These are phyloP conservation scores for Drosophila bocqueti DNA, from an alignment of 1,140 invertebrate species.

Conservation along the genomic window DNA sequence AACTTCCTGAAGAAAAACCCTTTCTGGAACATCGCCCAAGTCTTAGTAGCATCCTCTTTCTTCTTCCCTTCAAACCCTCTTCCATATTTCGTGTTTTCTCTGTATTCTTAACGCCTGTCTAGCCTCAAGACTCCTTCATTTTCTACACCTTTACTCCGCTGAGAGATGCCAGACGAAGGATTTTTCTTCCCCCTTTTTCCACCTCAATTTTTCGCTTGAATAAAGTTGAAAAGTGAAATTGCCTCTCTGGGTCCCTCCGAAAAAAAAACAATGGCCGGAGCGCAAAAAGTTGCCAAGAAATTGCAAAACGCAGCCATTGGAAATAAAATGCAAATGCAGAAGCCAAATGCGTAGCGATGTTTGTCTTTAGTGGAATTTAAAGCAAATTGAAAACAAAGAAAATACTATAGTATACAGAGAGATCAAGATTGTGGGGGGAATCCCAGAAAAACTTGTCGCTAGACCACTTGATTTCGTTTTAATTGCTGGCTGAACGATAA, in stretches of 20 bases:
- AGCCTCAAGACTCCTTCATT: conserved; percentile 29
- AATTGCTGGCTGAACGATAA: conserved; percentile 59
- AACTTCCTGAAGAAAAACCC: neutral
- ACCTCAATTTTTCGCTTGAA: conserved; percentile 72
- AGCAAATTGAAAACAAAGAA: conserved; percentile 48
- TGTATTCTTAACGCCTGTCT: conserved; percentile 39
- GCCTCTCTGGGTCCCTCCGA: conserved; percentile 5
- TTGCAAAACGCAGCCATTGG: conserved; percentile 68
- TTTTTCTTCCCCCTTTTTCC: conserved; percentile 8
- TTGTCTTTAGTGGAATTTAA: conserved; percentile 31
- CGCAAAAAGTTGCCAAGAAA: conserved; percentile 58
- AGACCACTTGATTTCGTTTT: conserved; percentile 67
- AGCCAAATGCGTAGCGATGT: conserved; percentile 21
- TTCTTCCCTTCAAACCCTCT: neutral
- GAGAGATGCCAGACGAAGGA: conserved; percentile 31
- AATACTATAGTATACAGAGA: neutral
- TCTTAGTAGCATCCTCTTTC: neutral
- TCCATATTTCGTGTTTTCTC: conserved; percentile 14
- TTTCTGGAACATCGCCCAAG: neutral
- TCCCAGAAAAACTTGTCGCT: conserved; percentile 43
- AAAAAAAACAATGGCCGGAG: conserved; percentile 20
- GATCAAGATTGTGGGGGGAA: conserved; percentile 56
- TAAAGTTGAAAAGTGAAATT: conserved; percentile 78
- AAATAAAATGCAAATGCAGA: conserved; percentile 74
- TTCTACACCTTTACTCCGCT: conserved; percentile 13